phyloP scores from a whole-genome alignment of 92 coral and sea anemone genomes.

The Meandrina meandrites region DNA sequence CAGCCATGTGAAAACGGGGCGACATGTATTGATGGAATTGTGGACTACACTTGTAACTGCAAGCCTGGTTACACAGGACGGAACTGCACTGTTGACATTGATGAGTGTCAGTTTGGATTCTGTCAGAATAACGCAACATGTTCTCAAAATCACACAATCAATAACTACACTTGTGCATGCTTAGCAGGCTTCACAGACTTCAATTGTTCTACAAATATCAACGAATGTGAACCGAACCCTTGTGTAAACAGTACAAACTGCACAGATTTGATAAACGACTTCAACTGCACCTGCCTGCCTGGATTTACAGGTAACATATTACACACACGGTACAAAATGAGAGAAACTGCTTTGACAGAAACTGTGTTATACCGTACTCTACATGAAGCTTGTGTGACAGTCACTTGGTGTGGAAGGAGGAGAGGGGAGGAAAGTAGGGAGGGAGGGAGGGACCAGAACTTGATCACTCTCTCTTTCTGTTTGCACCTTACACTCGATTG shows the following conservation, averaged over 20 bases:
- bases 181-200: conserved; percentile 74
- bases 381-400: too few species aligned
- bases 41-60: conserved; percentile 59
- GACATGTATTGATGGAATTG: conserved; percentile 32
- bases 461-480: background rate
- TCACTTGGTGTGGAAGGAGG: too few species aligned
- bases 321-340: background rate
- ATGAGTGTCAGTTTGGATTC: conserved; percentile 70
- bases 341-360: background rate
- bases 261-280: conserved; percentile 67
- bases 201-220: conserved; percentile 75
- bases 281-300: conserved; percentile 70
- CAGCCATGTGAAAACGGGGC: conserved; percentile 54
- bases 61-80: conserved; percentile 64
- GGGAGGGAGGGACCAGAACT: background rate
- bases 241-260: conserved; percentile 75
- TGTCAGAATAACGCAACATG: conserved; percentile 83
- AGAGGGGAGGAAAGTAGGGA: too few species aligned
- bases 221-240: conserved; percentile 73
- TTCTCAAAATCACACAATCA: conserved; percentile 48
- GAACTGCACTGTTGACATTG: conserved; percentile 56
- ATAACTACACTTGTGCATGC: conserved; percentile 73
- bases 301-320: conserved; percentile 75
- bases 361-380: too few species aligned
- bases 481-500: too few species aligned